phyloP scores from a whole-genome alignment of 23 tunicate genomes.

The Clavelina lepadiformis region DNA sequence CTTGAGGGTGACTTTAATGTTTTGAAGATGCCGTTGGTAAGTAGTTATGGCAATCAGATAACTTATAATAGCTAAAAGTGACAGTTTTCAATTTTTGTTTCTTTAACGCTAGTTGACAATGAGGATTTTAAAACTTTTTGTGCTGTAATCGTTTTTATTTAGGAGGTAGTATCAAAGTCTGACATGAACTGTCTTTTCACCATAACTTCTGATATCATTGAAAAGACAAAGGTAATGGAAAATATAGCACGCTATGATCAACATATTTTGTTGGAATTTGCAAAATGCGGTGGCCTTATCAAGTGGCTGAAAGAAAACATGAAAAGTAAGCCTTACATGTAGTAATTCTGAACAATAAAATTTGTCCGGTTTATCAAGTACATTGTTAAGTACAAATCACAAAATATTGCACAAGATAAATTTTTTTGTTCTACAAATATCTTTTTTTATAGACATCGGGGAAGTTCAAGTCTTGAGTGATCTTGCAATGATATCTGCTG shows the following conservation, averaged over 20 bases:
- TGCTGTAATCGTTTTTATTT: background rate
- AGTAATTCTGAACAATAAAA: background rate
- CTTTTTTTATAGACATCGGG: constrained; percentile 29
- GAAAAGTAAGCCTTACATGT: constrained; percentile 30
- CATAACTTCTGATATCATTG: background rate
- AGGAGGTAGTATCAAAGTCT: background rate
- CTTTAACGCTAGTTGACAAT: no score
- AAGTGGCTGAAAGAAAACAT: constrained; percentile 36
- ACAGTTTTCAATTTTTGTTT: background rate
- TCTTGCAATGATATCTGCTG: constrained; percentile 87
- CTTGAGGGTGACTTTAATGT: constrained; percentile 7
- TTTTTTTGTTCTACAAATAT: background rate
- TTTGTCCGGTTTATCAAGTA: background rate
- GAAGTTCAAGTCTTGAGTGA: constrained; percentile 78
- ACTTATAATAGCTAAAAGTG: background rate
- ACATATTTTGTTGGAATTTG: background rate
- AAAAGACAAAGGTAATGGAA: background rate
- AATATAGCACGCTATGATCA: background rate
- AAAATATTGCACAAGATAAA: background rate
- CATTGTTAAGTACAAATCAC: background rate
- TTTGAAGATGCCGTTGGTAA: background rate
- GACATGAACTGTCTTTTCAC: background rate
- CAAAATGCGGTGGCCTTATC: background rate
- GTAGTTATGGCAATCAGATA: background rate
- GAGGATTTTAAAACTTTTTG: no score